These are phyloP conservation scores for Scaptomyza reducta DNA, from an alignment of 2,888 invertebrate species.

Conservation along the genomic window DNA sequence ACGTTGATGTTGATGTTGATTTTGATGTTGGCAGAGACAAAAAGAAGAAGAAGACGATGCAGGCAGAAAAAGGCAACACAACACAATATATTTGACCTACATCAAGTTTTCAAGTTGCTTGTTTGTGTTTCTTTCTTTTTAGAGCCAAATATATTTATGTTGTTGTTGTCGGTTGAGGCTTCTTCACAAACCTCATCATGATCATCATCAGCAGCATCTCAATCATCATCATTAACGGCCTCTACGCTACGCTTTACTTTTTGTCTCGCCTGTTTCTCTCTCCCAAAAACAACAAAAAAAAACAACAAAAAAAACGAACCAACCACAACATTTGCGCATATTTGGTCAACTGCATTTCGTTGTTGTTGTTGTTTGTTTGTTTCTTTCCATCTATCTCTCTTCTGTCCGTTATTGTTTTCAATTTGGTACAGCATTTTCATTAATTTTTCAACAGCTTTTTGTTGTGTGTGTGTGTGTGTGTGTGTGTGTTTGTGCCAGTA, in stretches of 20 bases:
- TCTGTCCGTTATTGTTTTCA: slow-evolving; percentile 71
- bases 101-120: slow-evolving; percentile 81
- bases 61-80: slow-evolving; percentile 7
- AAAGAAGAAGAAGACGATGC: slow-evolving; percentile 5
- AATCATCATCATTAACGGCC: slow-evolving; percentile 43
- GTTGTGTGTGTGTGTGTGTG: neutral
- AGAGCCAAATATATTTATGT: slow-evolving; percentile 34
- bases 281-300: slow-evolving; percentile 1
- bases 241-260: slow-evolving; percentile 35
- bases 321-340: slow-evolving; percentile 78
- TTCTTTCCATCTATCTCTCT: slow-evolving; percentile 3
- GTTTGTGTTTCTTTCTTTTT: slow-evolving; percentile 56
- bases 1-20: slow-evolving; percentile 33
- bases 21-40: slow-evolving; percentile 27
- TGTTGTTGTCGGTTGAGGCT: slow-evolving; percentile 49
- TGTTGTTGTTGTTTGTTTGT: slow-evolving; percentile 23
- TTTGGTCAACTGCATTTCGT: slow-evolving; percentile 72
- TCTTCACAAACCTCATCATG: slow-evolving; percentile 54
- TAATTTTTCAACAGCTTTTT: slow-evolving; percentile 68
- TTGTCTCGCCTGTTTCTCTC: slow-evolving; percentile 44
- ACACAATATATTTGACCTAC: slow-evolving; percentile 75
- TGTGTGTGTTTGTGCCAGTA: slow-evolving; percentile 56
- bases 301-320: slow-evolving; percentile 26
- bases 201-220: slow-evolving; percentile 29
- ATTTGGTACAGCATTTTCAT: slow-evolving; percentile 75